Evolutionary conservation across 2,797 vertebrate genomes (phyloP).

Genomic region (Neopelma chrysocephalum): DNA sequence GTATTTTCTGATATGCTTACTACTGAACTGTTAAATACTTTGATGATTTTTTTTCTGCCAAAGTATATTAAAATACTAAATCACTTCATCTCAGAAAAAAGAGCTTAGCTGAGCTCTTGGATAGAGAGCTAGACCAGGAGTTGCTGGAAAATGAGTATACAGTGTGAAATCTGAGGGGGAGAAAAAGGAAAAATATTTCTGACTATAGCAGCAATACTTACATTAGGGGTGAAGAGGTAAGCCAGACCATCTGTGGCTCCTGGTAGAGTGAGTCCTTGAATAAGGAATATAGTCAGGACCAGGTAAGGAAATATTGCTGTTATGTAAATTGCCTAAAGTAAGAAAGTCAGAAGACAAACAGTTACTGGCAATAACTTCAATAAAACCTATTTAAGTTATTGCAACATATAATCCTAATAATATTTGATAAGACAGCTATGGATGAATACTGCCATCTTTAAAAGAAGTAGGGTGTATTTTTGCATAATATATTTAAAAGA

Average conservation of each 20-base stretch:
- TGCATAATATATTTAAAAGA: not conserved
- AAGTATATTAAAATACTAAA: not conserved
- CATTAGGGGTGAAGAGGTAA: constrained; percentile 89
- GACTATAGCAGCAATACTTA: constrained; percentile 66
- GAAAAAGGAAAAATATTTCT: not conserved
- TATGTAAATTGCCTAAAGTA: constrained; percentile 85
- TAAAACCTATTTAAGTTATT: not conserved
- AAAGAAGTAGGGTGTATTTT: not conserved
- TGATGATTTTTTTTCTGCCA: not conserved
- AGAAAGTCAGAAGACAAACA: not conserved
- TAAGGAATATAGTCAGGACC: constrained; percentile 87
- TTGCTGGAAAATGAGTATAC: not conserved
- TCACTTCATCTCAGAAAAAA: not conserved
- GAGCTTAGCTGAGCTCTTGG: not conserved
- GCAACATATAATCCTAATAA: not conserved
- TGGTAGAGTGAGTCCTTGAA: constrained; percentile 84
- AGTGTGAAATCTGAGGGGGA: not conserved
- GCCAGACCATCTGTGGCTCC: constrained; percentile 82
- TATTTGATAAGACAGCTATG: not conserved
- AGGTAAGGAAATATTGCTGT: constrained; percentile 88
- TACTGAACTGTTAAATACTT: not conserved
- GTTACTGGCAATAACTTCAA: not conserved
- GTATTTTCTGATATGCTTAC: not conserved
- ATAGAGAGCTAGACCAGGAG: not conserved
- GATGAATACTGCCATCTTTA: not conserved